These are phyloP conservation scores for Pempheris klunzingeri DNA, from an alignment of 2,797 vertebrate genomes.

Conservation along the genomic window DNA sequence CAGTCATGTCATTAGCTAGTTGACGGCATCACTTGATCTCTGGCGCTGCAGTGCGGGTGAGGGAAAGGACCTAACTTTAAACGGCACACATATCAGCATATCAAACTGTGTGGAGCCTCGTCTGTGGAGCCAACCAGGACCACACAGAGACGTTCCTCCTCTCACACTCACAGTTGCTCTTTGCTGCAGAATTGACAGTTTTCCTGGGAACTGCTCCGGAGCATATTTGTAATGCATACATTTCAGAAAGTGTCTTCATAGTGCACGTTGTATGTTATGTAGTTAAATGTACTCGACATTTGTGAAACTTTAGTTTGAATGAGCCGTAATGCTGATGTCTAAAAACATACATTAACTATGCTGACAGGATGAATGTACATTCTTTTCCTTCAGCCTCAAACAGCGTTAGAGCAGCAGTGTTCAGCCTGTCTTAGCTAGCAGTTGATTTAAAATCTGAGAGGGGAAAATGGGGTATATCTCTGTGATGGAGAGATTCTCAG, in stretches of 20 bases:
- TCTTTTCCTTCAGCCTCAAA: background rate
- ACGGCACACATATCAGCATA: conserved; percentile 54
- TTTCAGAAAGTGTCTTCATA: conserved; percentile 5
- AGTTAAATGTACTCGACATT: conserved; percentile 11
- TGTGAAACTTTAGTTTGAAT: conserved; percentile 7
- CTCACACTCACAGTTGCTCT: conserved; percentile 18
- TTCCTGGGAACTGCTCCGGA: background rate
- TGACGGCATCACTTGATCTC: conserved; percentile 81
- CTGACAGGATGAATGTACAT: background rate
- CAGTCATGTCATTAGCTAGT: conserved; percentile 82
- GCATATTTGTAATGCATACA: background rate
- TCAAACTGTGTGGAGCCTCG: conserved; percentile 39
- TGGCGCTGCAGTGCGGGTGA: conserved; percentile 66
- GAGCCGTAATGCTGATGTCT: conserved; percentile 4
- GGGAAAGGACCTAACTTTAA: conserved; percentile 62
- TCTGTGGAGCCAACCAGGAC: conserved; percentile 20
- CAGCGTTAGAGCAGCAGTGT: conserved; percentile 1
- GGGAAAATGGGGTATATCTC: background rate
- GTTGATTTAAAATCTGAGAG: conserved; percentile 7
- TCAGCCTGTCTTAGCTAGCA: background rate
- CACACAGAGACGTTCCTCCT: conserved; percentile 18
- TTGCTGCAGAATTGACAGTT: conserved; percentile 14
- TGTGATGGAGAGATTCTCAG: conserved; percentile 14
- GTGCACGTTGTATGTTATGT: conserved; percentile 15
- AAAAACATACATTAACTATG: background rate